phyloP scores from a whole-genome alignment of 1,140 invertebrate genomes.

The Heliconius hermathena region DNA sequence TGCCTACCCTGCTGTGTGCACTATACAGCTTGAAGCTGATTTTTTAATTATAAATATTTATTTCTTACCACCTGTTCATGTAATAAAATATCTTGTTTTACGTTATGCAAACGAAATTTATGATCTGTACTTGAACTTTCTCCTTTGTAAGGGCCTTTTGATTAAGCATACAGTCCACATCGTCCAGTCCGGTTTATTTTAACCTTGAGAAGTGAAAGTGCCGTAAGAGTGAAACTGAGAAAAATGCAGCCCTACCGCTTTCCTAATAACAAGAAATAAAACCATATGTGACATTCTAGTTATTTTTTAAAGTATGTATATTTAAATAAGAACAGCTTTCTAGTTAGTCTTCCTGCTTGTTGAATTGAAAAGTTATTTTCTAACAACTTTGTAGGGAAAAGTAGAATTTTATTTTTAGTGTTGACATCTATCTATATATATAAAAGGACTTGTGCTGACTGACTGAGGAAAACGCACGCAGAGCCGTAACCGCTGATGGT shows the following conservation, averaged over 20 bases:
- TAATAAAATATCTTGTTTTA: constrained; percentile 13
- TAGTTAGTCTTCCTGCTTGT: constrained; percentile 4
- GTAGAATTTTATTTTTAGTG: not conserved
- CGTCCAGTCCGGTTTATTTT: constrained; percentile 18
- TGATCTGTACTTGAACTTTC: constrained; percentile 7
- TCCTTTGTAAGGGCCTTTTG: constrained; percentile 20
- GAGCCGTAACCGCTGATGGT: no score
- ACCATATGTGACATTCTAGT: constrained; percentile 54
- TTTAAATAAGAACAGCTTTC: constrained; percentile 50
- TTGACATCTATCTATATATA: not conserved
- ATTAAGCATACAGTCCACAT: not conserved
- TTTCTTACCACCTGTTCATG: not conserved
- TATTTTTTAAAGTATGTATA: constrained; percentile 40
- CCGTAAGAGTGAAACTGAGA: constrained; percentile 56
- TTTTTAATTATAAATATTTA: not conserved
- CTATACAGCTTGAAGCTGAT: no score
- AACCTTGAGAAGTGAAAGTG: constrained; percentile 55
- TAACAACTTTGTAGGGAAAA: constrained; percentile 37
- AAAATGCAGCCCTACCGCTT: constrained; percentile 65
- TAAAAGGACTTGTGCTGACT: no score
- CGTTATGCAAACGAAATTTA: not conserved
- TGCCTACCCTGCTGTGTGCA: no score
- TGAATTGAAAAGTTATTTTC: constrained; percentile 26
- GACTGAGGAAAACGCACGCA: no score
- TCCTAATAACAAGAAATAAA: constrained; percentile 49